Evolutionary conservation across 2,797 vertebrate genomes (phyloP), one percentile per base, ranked within the genome.

Genomic region (Oreortyx pictus): DNA sequence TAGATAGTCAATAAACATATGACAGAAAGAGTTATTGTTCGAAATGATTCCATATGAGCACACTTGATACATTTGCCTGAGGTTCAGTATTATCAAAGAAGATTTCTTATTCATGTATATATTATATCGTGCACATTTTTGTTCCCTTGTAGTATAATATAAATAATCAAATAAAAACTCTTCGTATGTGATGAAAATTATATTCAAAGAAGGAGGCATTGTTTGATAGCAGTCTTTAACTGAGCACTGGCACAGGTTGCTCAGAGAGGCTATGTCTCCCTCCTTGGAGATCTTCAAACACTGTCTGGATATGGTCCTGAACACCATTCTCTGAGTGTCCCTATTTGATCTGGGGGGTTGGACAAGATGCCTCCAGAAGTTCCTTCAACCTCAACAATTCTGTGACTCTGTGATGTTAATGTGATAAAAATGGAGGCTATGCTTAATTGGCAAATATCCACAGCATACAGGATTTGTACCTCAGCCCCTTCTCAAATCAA

Each of bases 151-250:
- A 94, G 89, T 70, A 66, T 24, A 89, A 72, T 68, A 49, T 5
- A 62, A 86, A 91, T 18, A 61, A 82, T 68, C 31, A 62, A 84
- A 72, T 62, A 56, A 71, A 86, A 96, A 77, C 19, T 92, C 56
- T 90, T 95, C 79, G n/a, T 68, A 64, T 86, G 62, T 72, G 41
- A 35, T 68, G 15, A 14, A 14, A 74, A 23, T 73, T 60, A 27
- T 68, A 88, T 79, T 86, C 59, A 75, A 54, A 90, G 70, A 88
- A 67, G 67, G 11, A 95, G 64, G 17, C 24, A 24, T 43, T 56
- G 67, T 81, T 90, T 89, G 88, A 78, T 14, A 89, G 85, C 77
- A n/a, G 46, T 65, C n/a, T 75, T 41, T 43, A 37, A 64, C 39
- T 37, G 37, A 43, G 39, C 39, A 31, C 6, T 31, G 61, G 29